Base-by-base conservation (phyloP, 1,140 invertebrate genomes). In the Caligus rogercresseyi region DNA sequence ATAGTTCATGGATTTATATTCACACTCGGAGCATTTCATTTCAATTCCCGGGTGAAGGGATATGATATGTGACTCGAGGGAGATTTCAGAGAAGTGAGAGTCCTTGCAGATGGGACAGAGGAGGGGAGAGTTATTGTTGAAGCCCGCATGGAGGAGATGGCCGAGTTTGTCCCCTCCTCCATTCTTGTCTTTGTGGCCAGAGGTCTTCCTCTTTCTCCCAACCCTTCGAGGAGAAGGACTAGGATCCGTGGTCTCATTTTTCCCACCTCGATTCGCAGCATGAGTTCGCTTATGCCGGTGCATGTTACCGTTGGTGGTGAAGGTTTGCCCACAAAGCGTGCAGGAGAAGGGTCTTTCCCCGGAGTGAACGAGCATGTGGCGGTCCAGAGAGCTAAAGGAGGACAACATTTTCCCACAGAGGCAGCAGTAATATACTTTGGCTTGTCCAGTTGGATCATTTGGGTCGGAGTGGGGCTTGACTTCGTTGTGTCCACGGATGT, bases 291-390 rank as follows among this genome's bases (percentile, higher is more conserved):
- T 80, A 70, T 90, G 87, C 21, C 86, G 75, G 69, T 87, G 85
- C 85, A 91, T 87, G 71, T 87, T 89, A 15, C 86, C 86, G 71
- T 88, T 89, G 1, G 86, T 89, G 25, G 85, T 88, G 73, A 90
- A 92, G 1, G 84, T 81, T 72, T 86, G 80, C 19, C 81, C 77
- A 71, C 87, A 90, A 66, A 80, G 78, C 66, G 80, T 80, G 72
- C 87, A 89, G 68, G 81, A 81, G 53, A 66, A 64, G 15, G 59
- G 63, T 13, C 67, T 58, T 52, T 67, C 67, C 52, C 67, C 67
- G 11, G 62, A 56, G 54, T 67, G 67, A 51, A 65, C 65, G 19
- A 64, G 62, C 53, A 67, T 66, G 55, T 67, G 67, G 0, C 67
- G 61, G 52, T 67, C 67, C 43, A 67, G 53, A 31, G 85, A 87